A percentile compares a stretch with the other conserved stretches of the same genome.
phyloP scores from a whole-genome alignment of 1,140 invertebrate genomes.

The Atta texana region DNA sequence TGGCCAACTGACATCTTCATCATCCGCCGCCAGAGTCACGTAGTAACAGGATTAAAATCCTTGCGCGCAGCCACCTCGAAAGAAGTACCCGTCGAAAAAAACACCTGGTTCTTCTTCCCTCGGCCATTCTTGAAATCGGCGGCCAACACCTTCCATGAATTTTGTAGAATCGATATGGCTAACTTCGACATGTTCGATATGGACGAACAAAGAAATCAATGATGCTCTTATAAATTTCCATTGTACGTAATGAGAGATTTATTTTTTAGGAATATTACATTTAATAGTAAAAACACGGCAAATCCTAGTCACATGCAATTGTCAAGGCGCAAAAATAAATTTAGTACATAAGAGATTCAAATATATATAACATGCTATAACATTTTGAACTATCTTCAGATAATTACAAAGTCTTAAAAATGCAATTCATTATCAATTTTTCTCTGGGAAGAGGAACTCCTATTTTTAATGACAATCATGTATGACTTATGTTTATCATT shows the following conservation, averaged over 20 bases:
- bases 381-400: no score
- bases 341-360: no score
- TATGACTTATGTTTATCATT: no score
- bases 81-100: constrained; percentile 56
- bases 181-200: not conserved
- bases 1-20: constrained; percentile 81
- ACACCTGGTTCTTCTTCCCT: constrained; percentile 37
- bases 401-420: no score
- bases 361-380: no score
- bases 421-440: no score
- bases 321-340: no score
- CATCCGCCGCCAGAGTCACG: constrained; percentile 75
- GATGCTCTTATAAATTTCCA: not conserved
- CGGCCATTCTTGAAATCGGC: constrained; percentile 48
- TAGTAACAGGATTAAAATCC: constrained; percentile 78
- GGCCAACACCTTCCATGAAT: not conserved
- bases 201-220: not conserved
- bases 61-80: constrained; percentile 52
- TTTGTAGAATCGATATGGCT: not conserved
- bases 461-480: no score
- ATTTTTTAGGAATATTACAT: not conserved
- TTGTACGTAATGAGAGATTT: not conserved
- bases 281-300: not conserved
- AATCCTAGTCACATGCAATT: no score
- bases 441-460: no score